Conservation (phyloP, 1,140 invertebrate genomes). For the Megalonaias nervosa region DNA sequence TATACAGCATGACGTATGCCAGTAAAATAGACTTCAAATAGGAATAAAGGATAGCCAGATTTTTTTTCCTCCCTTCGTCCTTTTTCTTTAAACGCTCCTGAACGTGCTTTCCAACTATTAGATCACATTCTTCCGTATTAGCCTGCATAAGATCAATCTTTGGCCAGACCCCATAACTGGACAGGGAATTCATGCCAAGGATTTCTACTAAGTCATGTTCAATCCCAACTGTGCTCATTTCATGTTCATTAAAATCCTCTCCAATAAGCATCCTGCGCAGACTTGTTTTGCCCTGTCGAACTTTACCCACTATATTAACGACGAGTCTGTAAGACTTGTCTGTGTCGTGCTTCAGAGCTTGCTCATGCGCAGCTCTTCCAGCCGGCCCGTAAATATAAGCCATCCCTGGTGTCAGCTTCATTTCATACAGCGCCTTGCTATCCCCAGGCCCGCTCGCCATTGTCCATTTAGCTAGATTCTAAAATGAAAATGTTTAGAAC, state of each 20-base stretch:
- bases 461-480: too few relatives aligned
- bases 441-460: background rate
- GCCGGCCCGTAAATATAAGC: slow-evolving; percentile 47
- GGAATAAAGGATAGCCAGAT: slow-evolving; percentile 26
- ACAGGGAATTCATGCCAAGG: slow-evolving; percentile 23
- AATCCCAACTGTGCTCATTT: slow-evolving; percentile 51
- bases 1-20: slow-evolving; percentile 31
- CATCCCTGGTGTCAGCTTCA: slow-evolving; percentile 45
- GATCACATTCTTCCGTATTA: slow-evolving; percentile 40
- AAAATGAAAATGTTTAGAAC: too few relatives aligned
- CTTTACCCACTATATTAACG: slow-evolving; percentile 48
- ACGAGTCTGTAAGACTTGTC: slow-evolving; percentile 42
- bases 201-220: slow-evolving; percentile 52
- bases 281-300: slow-evolving; percentile 50
- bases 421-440: slow-evolving; percentile 37
- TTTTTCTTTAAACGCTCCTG: slow-evolving; percentile 24
- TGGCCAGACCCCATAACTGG: slow-evolving; percentile 22
- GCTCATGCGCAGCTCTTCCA: slow-evolving; percentile 35
- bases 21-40: slow-evolving; percentile 38
- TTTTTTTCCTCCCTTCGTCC: slow-evolving; percentile 5
- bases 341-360: slow-evolving; percentile 37
- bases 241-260: slow-evolving; percentile 40
- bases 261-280: slow-evolving; percentile 37
- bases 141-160: slow-evolving; percentile 30
- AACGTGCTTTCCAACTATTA: slow-evolving; percentile 44